Base-by-base conservation (phyloP, 1,140 invertebrate genomes). In the Hylaeus volcanicus region DNA sequence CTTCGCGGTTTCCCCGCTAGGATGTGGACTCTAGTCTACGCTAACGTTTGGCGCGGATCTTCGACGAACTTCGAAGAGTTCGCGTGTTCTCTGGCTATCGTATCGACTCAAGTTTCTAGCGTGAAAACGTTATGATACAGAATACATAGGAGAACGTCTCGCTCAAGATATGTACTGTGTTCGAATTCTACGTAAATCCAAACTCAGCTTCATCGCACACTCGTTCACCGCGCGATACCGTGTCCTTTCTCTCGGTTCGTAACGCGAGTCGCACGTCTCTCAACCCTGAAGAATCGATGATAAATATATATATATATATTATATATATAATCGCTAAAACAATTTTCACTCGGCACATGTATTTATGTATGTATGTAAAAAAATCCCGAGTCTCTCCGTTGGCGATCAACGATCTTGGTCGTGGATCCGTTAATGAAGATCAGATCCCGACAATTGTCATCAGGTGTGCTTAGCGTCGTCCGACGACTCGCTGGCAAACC, bases 211-310 rank as follows among this genome's bases (percentile, higher is more conserved):
- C 37, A 11, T 39, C 43, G 11, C 6, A 8, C n/a, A 4, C 8
- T 45, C 60, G n/a, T 74, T 64, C 2, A 2, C 8, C n/a, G 9
- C 6, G 58, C 61, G 39, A 55, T n/a, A 26, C 5, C 48, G 51
- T 51, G 39, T 9, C 48, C 12, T 1, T 15, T 45, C 2, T 1
- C 1, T 41, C 43, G 14, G 37, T 53, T 61, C 66, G 9, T 45
- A 60, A 15, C 12, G 26, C 15, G 43, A 26, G 55, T 45, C 41
- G 43, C 43, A 51, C 15, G 15, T 37, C 39, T 77, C 65, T 74
- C 26, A 84, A 75, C 70, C 81, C 74, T 74, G 83, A 84, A 82
- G 74, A 88, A 87, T 82, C 79, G 79, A 81, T 76, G 78, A 83
- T 51, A 48, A 51, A 51, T 68, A 26, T 26, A 26, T 26, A 26